Percentiles rank a stretch among this genome's conserved stretches.
phyloP scores from a whole-genome alignment of 35 echinoderm and acorn worm genomes.

The Diadema setosum region DNA sequence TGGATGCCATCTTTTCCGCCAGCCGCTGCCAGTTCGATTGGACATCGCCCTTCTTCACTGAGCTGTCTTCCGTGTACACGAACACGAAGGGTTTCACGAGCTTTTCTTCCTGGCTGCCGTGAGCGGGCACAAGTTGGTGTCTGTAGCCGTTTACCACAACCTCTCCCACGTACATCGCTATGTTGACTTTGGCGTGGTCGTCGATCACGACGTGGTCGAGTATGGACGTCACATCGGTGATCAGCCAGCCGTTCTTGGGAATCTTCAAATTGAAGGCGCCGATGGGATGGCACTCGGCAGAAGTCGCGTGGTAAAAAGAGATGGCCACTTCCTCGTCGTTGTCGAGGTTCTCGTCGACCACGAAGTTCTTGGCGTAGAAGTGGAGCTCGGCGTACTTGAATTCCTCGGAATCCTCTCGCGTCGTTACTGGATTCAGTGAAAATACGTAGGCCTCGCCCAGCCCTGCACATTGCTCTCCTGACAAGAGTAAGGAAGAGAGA shows the following conservation, averaged over 20 bases:
- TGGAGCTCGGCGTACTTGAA: not conserved
- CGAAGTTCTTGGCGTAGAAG: not conserved
- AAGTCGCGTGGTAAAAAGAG: not conserved
- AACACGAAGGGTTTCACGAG: constrained; percentile 34
- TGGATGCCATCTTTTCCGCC: not conserved
- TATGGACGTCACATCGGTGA: constrained; percentile 5
- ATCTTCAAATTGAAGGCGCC: not conserved
- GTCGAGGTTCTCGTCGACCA: not conserved
- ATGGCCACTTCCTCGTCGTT: not conserved
- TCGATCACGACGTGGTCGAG: not conserved
- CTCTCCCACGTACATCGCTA: not conserved
- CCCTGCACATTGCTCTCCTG: not conserved
- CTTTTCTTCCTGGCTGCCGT: not conserved
- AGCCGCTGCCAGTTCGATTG: constrained; percentile 12
- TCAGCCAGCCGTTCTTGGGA: constrained; percentile 8
- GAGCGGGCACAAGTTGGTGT: not conserved
- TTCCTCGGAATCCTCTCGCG: not conserved
- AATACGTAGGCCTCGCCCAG: constrained; percentile 1
- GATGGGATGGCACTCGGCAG: constrained; percentile 3
- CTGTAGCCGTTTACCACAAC: not conserved
- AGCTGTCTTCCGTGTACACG: constrained; percentile 20
- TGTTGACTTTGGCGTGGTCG: not conserved
- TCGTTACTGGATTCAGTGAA: not conserved
- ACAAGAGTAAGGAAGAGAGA: not conserved
- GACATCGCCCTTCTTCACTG: not conserved